Conservation (phyloP, 2,888 invertebrate species). For the Drosophila vallismaia region DNA sequence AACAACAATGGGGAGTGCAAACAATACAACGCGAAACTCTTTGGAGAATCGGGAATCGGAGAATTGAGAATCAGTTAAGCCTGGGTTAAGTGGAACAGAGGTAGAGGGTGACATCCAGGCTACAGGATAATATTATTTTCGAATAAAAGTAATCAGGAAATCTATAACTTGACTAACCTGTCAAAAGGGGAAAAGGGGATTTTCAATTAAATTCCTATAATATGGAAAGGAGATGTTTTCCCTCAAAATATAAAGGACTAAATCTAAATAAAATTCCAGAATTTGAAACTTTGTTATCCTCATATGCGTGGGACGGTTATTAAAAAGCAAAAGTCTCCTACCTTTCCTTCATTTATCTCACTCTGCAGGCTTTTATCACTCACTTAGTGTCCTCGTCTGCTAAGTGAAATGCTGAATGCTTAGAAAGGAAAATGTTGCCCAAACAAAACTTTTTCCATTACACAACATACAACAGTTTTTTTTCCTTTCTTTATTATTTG, state of each 20-base stretch:
- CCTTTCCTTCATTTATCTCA: conserved; percentile 9
- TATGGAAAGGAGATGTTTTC: too few species aligned
- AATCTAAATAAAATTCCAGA: too few species aligned
- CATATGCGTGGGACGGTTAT: conserved; percentile 1
- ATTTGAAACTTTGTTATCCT: background rate
- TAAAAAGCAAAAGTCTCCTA: conserved; percentile 17
- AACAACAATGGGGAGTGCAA: conserved; percentile 55
- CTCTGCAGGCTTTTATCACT: conserved; percentile 30
- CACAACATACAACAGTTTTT: conserved; percentile 76
- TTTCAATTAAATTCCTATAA: conserved; percentile 11
- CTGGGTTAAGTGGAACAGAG: conserved; percentile 15
- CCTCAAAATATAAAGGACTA: too few species aligned
- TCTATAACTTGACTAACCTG: conserved; percentile 22
- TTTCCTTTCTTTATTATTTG: conserved; percentile 48
- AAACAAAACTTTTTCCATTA: conserved; percentile 76
- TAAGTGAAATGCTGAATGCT: conserved; percentile 73
- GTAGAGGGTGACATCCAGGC: conserved; percentile 28
- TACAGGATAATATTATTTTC: conserved; percentile 34
- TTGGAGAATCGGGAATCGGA: conserved; percentile 31
- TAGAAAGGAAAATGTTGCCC: conserved; percentile 73
- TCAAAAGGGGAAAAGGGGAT: background rate
- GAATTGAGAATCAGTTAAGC: conserved; percentile 31
- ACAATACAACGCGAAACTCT: conserved; percentile 63
- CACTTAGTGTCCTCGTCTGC: conserved; percentile 39
- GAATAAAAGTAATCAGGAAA: conserved; percentile 19